Percentiles rank a stretch among this genome's conserved stretches.
Evolutionary conservation across 2,888 invertebrate genomes (phyloP).

Genomic region (Papilio elwesi): DNA sequence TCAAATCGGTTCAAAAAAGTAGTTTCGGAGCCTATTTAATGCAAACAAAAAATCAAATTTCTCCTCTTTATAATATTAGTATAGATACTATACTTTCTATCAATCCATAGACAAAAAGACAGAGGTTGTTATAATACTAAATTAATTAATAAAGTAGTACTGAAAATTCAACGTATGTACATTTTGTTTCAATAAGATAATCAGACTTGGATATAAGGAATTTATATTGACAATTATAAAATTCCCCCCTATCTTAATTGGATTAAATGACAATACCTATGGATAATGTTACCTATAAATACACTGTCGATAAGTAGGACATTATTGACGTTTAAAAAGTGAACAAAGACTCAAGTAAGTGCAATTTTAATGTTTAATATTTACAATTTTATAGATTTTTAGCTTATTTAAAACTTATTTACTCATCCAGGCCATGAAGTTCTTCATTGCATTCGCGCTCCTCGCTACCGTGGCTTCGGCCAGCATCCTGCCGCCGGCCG

Average conservation of each 20-base stretch:
- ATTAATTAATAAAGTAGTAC: no score
- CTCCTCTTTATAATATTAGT: no score
- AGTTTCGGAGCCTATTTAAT: no score
- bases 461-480: constrained; percentile 45
- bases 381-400: not conserved
- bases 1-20: no score
- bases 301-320: not conserved
- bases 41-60: no score
- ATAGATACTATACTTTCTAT: no score
- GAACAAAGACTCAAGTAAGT: not conserved
- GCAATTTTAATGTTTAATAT: not conserved
- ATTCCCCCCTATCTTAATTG: constrained; percentile 10
- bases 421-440: constrained; percentile 28
- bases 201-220: not conserved
- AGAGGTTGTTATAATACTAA: no score
- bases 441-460: constrained; percentile 35
- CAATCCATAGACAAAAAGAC: no score
- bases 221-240: constrained; percentile 1
- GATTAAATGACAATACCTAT: constrained; percentile 8
- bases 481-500: constrained; percentile 34
- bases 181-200: not conserved
- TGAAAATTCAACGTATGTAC: not conserved
- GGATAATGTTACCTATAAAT: constrained; percentile 6
- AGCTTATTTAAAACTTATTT: not conserved
- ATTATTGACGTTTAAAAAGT: not conserved